These are phyloP conservation scores for Megaceryle maxima DNA, from an alignment of 2,113 vertebrate species.

Conservation along the genomic window DNA sequence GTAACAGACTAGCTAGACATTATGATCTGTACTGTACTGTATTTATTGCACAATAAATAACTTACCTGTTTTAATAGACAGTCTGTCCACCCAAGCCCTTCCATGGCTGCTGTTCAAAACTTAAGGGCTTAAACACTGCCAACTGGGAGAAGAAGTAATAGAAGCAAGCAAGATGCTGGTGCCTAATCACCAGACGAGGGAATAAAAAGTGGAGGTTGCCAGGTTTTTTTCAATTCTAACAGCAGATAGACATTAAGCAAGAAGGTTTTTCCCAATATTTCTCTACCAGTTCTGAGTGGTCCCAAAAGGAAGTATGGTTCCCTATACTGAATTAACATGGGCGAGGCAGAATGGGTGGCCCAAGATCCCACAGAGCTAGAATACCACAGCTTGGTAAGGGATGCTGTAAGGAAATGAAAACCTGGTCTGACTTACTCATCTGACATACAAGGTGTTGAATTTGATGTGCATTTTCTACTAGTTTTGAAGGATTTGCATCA, in stretches of 20 bases:
- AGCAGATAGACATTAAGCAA: neutral
- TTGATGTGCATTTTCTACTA: neutral
- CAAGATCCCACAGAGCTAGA: neutral
- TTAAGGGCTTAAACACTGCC: neutral
- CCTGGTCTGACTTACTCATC: neutral
- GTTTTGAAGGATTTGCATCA: neutral
- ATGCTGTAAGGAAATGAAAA: neutral
- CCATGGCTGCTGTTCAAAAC: neutral
- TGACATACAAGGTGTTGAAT: neutral
- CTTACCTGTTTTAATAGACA: neutral
- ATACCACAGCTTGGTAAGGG: neutral
- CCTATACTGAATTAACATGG: neutral
- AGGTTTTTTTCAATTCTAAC: neutral
- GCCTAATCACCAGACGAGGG: neutral
- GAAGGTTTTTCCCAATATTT: neutral
- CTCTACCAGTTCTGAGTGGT: neutral
- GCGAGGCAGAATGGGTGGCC: neutral
- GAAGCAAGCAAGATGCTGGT: neutral
- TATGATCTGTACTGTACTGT: neutral
- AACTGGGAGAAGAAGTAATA: neutral
- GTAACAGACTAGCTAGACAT: neutral
- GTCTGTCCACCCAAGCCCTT: neutral
- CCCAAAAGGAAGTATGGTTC: neutral
- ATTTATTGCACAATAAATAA: neutral
- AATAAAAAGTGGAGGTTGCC: neutral